Base-by-base conservation (phyloP, 2,888 invertebrate species). In the Athalia cordata region DNA sequence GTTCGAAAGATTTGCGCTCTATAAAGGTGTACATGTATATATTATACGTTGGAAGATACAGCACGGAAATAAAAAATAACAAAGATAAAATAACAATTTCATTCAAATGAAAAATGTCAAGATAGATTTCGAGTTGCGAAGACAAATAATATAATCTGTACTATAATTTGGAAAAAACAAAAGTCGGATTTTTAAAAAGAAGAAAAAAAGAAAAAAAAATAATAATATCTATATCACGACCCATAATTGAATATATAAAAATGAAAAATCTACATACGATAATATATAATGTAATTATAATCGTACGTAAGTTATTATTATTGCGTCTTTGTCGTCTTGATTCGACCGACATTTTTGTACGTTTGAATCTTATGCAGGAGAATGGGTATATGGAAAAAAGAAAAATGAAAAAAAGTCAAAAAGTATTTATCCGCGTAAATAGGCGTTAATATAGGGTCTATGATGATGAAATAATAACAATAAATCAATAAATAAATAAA, bases 311-410 rank as follows among this genome's bases (percentile, higher is more conserved):
- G 47, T 59, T 59, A 13, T 72, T 59, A 13, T 72, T 52, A 59
- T 47, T 47, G 13, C 59, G 6, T 59, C 13, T 59, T 47, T 45
- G n/a, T n/a, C 59, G 45, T 72, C 59, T 72, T 72, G 13, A 59
- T 72, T 72, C 45, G 29, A 47, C 45, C 5, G 57, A 59, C 59
- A 47, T 72, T 72, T 72, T 72, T 72, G 57, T 72, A 72, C 72
- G 59, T 68, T 55, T 68, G 29, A n/a, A 43, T 68, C 43, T 66
- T 68, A 50, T n/a, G 52, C 11, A 13, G 45, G 7, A 55, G n/a
- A n/a, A 15, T 11, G 43, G 52, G 43, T 57, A 11, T 9, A 11
- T 9, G 13, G 7, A 45, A 4, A 72, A 13, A 59, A 70, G 15
- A 15, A 72, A 52, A 72, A 29, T n/a, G 15, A 29, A 62, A 62